Evolutionary conservation across 2,113 vertebrate genomes (phyloP).

Genomic region (Chaetops frenatus): DNA sequence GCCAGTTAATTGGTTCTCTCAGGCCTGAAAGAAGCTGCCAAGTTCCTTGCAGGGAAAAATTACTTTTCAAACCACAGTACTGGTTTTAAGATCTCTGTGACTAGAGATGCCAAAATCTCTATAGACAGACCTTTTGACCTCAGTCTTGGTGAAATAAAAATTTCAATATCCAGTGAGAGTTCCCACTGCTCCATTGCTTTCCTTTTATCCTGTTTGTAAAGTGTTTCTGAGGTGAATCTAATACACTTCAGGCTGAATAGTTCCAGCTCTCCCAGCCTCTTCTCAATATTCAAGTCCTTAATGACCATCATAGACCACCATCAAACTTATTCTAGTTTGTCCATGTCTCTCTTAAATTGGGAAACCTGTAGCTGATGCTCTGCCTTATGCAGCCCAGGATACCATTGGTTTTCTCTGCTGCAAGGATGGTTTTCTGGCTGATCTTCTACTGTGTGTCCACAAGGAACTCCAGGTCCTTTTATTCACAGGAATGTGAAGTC

Average conservation of each 20-base stretch:
- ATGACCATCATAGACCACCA: accelerated
- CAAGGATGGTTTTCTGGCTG: not conserved
- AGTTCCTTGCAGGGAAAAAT: too few relatives aligned
- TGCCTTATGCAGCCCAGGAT: not conserved
- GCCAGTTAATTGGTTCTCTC: too few relatives aligned
- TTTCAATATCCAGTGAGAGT: not conserved
- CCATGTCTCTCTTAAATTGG: not conserved
- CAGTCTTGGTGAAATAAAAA: not conserved
- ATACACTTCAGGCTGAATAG: not conserved
- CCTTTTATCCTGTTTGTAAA: not conserved
- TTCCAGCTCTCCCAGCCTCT: not conserved
- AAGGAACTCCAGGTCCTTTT: not conserved
- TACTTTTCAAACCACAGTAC: too few relatives aligned
- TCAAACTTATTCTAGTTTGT: not conserved
- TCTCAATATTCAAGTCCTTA: not conserved
- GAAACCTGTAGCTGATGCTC: not conserved
- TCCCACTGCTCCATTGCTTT: not conserved
- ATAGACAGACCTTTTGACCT: accelerated
- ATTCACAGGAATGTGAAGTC: not conserved
- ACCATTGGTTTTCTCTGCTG: not conserved
- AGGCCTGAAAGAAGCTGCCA: too few relatives aligned
- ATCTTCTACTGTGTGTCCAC: not conserved
- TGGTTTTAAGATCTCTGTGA: not conserved
- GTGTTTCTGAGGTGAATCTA: not conserved
- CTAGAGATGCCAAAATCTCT: not conserved